Evolutionary conservation across 2,113 vertebrate species (phyloP), one percentile per base, ranked within the genome.

Genomic region (Xyrauchen texanus): DNA sequence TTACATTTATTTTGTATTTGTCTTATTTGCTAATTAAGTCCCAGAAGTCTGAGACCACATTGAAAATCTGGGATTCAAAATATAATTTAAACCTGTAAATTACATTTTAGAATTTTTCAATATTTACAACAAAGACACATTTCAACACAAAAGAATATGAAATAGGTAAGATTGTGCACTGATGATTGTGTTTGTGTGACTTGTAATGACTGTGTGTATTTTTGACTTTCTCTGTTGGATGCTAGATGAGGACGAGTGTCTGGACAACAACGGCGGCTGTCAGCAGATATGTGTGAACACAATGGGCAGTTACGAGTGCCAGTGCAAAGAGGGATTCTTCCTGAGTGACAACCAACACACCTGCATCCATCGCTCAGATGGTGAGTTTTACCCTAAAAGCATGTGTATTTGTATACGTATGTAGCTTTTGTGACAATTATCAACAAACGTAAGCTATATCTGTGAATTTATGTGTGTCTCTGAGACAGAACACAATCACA

Each of bases 331-430:
- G 0, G 95, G 96, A 42, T 99, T 99, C 86, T 99, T 99, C 87
- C 94, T 99, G 85, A 99, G 97, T 15, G 97, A 99, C 91, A 99
- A 99, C 89, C 97, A 99, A 87, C 97, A 98, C 61, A 99, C 97
- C 86, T 99, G 97, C 84, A 99, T 99, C 87, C 97, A 99, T 88
- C 97, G 97, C 88, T 98, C 96, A 77, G 92, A 95, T 46, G 97
- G 97, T 99, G 89, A 94, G 96, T 91, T 47, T 76, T 21, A 62
- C 52, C 12, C 49, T 45, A 0, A 13, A 13, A 34, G 21, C 21
- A 34, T 34, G 21, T 34, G 21, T 77, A 68, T 49, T 49, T 34
- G 13, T 66, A 7, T 34, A 52, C 74, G 21, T 34, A 34, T 3
- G 21, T 34, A 34, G 21, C 21, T 34, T 34, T 34, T 1, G 21